These are phyloP conservation scores for Camponotus floridanus DNA, from an alignment of 1,140 invertebrate species.

Conservation along the genomic window DNA sequence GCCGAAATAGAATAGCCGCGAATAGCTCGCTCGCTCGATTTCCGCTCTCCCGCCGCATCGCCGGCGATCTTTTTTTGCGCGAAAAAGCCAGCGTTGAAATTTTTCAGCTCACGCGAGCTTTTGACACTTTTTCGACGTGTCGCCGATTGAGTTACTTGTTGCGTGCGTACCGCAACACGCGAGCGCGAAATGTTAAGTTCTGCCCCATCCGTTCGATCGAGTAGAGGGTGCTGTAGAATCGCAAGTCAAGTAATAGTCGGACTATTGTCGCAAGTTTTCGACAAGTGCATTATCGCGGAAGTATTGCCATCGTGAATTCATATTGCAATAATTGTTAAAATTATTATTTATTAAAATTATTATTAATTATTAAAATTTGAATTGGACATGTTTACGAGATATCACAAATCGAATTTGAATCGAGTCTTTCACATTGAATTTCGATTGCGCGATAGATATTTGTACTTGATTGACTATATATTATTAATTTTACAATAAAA, in stretches of 20 bases:
- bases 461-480: background rate
- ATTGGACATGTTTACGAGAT: background rate
- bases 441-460: background rate
- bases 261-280: background rate
- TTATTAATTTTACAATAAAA: background rate
- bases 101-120: constrained; percentile 63
- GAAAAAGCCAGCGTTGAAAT: constrained; percentile 33
- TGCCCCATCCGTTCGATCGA: constrained; percentile 21
- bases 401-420: too few species aligned
- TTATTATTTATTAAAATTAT: constrained; percentile 9
- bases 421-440: background rate
- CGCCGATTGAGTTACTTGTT: constrained; percentile 62
- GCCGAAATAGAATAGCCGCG: constrained; percentile 53
- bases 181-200: constrained; percentile 36
- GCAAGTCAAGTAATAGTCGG: background rate
- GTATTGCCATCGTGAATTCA: background rate
- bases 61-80: constrained; percentile 18
- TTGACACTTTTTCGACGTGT: constrained; percentile 58
- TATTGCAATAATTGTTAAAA: background rate
- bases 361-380: background rate
- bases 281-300: background rate
- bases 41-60: constrained; percentile 22
- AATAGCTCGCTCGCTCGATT: constrained; percentile 39
- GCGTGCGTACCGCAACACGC: constrained; percentile 38
- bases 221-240: background rate